Base-by-base conservation (phyloP, 2,113 vertebrate species). In the Motacilla tschutschensis region DNA sequence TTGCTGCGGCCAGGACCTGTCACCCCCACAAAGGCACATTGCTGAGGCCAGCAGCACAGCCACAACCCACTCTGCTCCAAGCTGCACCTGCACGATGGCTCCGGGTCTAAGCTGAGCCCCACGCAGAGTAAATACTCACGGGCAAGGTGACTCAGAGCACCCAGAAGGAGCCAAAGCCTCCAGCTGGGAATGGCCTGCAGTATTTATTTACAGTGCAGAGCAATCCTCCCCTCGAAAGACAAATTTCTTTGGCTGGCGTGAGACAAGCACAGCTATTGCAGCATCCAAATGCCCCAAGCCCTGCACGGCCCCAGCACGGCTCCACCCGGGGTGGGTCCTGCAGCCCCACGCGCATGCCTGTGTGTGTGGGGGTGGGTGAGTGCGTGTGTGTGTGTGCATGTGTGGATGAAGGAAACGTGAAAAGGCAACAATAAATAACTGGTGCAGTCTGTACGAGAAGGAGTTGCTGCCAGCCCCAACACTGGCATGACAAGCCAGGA, bases 341-440 rank as follows among this genome's bases (percentile, higher is more conserved):
- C 89, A 87, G 93, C 92, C 90, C 91, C 85, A 87, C 25, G 41
- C 6, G 66, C 79, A 26, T 91, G 93, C 93, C 88, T 54, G 36
- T 87, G 81, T 91, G 76, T 59, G 11, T 53, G 51, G 57, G 69
- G 43, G 79, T 59, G 79, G n/a, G 79, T 40, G 84, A 17, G 64
- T 9, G 92, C 64, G 36, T 5, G 69, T 7, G 91, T 76, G 83
- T 91, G 91, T 73, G 93, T 88, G 85, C 73, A 75, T 55, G 94
- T 92, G 93, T 94, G 85, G 90, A 91, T 93, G 80, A 97, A 97
- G 96, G 96, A 97, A 97, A 96, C 88, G 97, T 96, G 96, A 97
- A 97, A 99, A 99, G 98, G 98, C 98, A 98, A 98, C 98, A 98
- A 99, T 99, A 99, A 99, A 99, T 99, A 99, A 97, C 97, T 97